Evolutionary conservation across 2,113 vertebrate genomes (phyloP).

Genomic region (Monopterus albus): DNA sequence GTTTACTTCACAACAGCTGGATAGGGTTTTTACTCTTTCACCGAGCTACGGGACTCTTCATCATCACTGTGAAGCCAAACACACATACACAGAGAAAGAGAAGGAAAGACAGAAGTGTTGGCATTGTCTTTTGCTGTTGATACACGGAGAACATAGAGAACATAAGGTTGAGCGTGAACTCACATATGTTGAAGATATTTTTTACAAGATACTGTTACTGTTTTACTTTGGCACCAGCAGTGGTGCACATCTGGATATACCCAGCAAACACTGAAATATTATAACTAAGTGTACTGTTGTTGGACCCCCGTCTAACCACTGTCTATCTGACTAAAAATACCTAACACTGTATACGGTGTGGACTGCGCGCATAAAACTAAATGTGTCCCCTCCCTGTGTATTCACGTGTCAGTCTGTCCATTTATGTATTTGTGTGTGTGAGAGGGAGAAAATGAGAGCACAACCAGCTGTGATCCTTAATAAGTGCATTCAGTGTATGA

Average conservation of each 20-base stretch:
- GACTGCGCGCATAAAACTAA: background rate
- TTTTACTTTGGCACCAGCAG: constrained; percentile 21
- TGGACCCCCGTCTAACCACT: no score
- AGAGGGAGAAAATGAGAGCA: background rate
- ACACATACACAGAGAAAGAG: constrained; percentile 6
- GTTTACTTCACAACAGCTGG: constrained; percentile 73
- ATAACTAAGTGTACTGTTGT: no score
- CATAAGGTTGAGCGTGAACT: constrained; percentile 46
- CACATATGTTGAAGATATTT: constrained; percentile 32
- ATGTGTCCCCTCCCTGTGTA: constrained; percentile 14
- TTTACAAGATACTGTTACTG: constrained; percentile 37
- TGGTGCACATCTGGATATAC: constrained; percentile 41
- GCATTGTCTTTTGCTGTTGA: constrained; percentile 28
- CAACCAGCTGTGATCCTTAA: constrained; percentile 66
- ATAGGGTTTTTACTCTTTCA: constrained; percentile 53
- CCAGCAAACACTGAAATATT: background rate
- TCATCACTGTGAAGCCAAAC: constrained; percentile 29
- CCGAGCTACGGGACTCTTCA: constrained; percentile 28
- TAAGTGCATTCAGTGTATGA: constrained; percentile 71
- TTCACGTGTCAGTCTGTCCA: constrained; percentile 8
- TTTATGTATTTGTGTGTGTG: constrained; percentile 20
- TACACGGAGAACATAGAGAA: constrained; percentile 35
- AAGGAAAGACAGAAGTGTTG: constrained; percentile 41
- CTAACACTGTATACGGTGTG: constrained; percentile 1
- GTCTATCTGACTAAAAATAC: no score